Base-by-base conservation (phyloP, 2,888 invertebrate species). In the Tanytarsus gracilentus region DNA sequence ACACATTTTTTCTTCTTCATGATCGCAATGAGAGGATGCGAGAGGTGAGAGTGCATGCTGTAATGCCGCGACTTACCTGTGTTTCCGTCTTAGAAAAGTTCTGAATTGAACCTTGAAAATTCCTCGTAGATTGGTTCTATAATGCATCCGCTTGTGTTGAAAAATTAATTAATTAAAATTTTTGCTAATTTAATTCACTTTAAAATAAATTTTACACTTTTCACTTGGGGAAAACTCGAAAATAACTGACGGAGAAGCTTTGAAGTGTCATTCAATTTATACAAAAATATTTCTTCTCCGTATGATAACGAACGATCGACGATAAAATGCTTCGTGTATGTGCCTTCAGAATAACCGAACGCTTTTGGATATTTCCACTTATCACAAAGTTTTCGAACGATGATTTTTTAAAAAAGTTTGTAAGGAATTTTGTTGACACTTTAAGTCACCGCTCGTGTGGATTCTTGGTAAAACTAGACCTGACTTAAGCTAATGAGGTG, bases 31-130 rank as follows among this genome's bases (percentile, higher is more conserved):
- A n/a, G n/a, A n/a, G n/a, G n/a, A n/a, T n/a, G n/a, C n/a, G n/a
- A n/a, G n/a, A n/a, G n/a, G n/a, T n/a, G n/a, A n/a, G n/a, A n/a
- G n/a, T n/a, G n/a, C n/a, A n/a, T n/a, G n/a, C n/a, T n/a, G n/a
- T n/a, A n/a, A n/a, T n/a, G n/a, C n/a, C n/a, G n/a, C n/a, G n/a
- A 44, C 44, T 44, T 23, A 44, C 44, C 44, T 18, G 11, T 44
- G 18, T 44, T 44, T 44, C 44, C 44, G 44, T 44, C 23, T 44
- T 18, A 44, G 18, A 18, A 44, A 44, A 5, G 44, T 44, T 44
- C 44, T 44, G 18, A 44, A 44, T 44, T 44, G 44, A 23, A 44
- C 23, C 44, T 44, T 44, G 44, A 44, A 44, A 4, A 44, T 44
- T 9, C 44, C 44, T 18, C 23, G 18, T 44, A 23, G 18, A 21